These are phyloP conservation scores for Macaria notata DNA, from an alignment of 2,888 invertebrate genomes.

Conservation along the genomic window DNA sequence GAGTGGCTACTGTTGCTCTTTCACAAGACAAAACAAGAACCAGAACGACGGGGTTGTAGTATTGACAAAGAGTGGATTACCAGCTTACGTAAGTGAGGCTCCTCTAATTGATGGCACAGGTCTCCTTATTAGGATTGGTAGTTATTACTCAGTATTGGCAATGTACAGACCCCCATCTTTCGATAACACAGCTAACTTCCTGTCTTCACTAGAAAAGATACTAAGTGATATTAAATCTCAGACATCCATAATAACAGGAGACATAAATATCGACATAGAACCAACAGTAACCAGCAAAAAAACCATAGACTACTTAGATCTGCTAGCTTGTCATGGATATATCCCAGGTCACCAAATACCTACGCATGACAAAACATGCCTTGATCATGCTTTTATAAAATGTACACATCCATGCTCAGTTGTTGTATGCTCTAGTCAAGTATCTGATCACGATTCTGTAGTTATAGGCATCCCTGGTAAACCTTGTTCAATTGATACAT, in stretches of 20 bases:
- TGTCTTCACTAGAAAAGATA: not conserved
- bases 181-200: not conserved
- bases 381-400: not conserved
- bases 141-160: not conserved
- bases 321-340: not conserved
- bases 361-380: not conserved
- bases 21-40: not conserved
- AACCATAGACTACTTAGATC: not conserved
- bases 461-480: not conserved
- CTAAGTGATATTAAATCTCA: not conserved
- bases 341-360: not conserved
- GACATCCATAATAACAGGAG: not conserved
- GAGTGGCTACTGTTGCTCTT: not conserved
- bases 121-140: not conserved
- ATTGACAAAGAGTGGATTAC: not conserved
- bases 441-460: not conserved
- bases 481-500: not conserved
- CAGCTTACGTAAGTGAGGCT: not conserved
- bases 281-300: not conserved
- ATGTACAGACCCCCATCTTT: not conserved
- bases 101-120: not conserved
- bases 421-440: not conserved
- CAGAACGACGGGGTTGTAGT: not conserved
- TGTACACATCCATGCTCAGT: not conserved
- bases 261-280: not conserved